Percentiles rank a stretch among this genome's conserved stretches.
Conservation (phyloP, 2,113 vertebrate genomes). For the Aspidoscelis tigris region DNA sequence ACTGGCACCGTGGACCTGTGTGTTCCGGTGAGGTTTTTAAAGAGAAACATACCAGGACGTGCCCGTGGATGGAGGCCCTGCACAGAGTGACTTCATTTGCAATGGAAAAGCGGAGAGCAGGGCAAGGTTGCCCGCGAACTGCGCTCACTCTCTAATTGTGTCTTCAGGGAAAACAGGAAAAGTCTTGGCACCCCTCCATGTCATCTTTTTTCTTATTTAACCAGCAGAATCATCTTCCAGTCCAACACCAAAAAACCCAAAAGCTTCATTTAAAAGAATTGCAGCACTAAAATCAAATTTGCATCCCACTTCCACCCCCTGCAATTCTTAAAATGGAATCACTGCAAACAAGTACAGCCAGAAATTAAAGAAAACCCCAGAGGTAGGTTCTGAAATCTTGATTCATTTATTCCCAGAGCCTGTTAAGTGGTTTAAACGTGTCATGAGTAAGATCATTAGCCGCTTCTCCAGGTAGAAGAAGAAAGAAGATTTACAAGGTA, state of each 20-base stretch:
- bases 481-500: constrained; percentile 56
- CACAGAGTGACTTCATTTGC: not conserved
- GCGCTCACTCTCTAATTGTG: constrained; percentile 47
- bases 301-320: constrained; percentile 54
- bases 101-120: constrained; percentile 2
- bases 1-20: too few relatives aligned
- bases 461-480: constrained; percentile 56
- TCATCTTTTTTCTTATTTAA: constrained; percentile 31
- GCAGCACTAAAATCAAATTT: constrained; percentile 55
- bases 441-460: constrained; percentile 61
- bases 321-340: constrained; percentile 61
- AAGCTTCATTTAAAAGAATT: constrained; percentile 54
- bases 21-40: too few relatives aligned
- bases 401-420: constrained; percentile 69
- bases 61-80: too few relatives aligned
- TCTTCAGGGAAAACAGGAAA: constrained; percentile 9
- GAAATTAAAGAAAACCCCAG: constrained; percentile 53
- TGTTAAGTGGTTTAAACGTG: constrained; percentile 64
- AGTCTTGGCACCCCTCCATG: not conserved
- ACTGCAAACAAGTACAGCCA: constrained; percentile 55
- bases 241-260: constrained; percentile 59
- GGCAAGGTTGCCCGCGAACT: not conserved
- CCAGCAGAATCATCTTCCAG: constrained; percentile 57
- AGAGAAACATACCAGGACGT: not conserved
- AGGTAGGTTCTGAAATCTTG: constrained; percentile 47